Base-by-base conservation (phyloP, 2,113 vertebrate species). In the Epinephelus moara region DNA sequence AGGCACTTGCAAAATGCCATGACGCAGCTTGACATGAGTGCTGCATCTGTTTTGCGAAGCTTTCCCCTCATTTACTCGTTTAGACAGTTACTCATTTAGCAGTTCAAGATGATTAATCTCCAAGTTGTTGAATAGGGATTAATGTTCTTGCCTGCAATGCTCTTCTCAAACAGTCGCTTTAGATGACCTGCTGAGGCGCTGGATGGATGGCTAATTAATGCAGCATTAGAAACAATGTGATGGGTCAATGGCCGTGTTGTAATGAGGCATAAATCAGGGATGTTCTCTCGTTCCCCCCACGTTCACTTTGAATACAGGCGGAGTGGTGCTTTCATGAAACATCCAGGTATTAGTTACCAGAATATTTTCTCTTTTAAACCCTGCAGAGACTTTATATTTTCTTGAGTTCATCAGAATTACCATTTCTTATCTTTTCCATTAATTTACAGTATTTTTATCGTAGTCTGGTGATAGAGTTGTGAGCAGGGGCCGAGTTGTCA, bases 1-100 rank as follows among this genome's bases (percentile, higher is more conserved):
- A 45, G 70, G 50, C 60, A 13, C 37, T 37, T 27, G 6, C 61
- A 60, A 87, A 84, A 87, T 87, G 85, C 77, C 87, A 84, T 70
- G 14, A 23, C 76, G 19, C 78, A 68, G 80, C 49, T 55, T 77
- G 68, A 63, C n/a, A 23, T 1, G 25, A 62, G 33, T 47, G 69
- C 2, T 49, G 47, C 75, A 23, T 71, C 66, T 71, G 70, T 75
- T 78, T 53, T 25, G 59, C 11, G 37, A 78, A 52, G 66, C 11
- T 76, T 76, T 76, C 50, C 21, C 47, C 72, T 75, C 78, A 37
- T 82, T 78, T 69, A 64, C n/a, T 74, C 70, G n/a, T 71, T 47
- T 3, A 61, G 71, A 60, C 62, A 30, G 50, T 52, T 49, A 6
- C 13, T 66, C 40, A 66, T 53, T 21, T 61, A 27, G 61, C 50